phyloP scores from a whole-genome alignment of 2,888 invertebrate species.

The Zaprionus lineosus region DNA sequence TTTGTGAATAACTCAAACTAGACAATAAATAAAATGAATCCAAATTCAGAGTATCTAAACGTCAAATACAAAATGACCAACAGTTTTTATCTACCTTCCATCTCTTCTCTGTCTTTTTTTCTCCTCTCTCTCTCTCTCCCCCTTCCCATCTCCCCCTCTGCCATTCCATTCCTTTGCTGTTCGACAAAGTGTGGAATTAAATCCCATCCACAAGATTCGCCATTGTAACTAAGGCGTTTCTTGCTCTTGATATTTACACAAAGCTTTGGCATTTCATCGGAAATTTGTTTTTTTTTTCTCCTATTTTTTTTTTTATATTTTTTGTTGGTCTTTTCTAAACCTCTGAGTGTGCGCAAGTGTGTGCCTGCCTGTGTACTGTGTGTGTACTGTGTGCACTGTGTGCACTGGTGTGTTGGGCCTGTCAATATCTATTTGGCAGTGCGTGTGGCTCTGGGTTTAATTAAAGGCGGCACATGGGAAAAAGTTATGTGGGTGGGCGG shows the following conservation, averaged over 20 bases:
- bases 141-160: too few relatives aligned
- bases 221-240: neutral
- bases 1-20: too few relatives aligned
- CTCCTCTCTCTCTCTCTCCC: too few relatives aligned
- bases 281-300: too few relatives aligned
- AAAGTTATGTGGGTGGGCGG: constrained; percentile 17
- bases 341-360: too few relatives aligned
- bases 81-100: too few relatives aligned
- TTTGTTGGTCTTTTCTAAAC: too few relatives aligned
- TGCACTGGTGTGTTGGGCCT: constrained; percentile 49
- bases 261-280: constrained; percentile 23
- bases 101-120: too few relatives aligned
- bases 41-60: too few relatives aligned
- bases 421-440: constrained; percentile 65
- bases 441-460: constrained; percentile 51
- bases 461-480: constrained; percentile 53
- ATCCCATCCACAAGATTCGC: constrained; percentile 9
- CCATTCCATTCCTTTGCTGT: too few relatives aligned
- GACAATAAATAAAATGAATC: too few relatives aligned
- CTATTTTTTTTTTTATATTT: constrained; percentile 1
- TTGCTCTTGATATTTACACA: constrained; percentile 46
- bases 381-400: constrained; percentile 26
- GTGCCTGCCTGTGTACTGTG: constrained; percentile 1
- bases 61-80: too few relatives aligned
- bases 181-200: constrained; percentile 15